phyloP scores from a whole-genome alignment of 2,797 vertebrate genomes.

The Characodon lateralis region DNA sequence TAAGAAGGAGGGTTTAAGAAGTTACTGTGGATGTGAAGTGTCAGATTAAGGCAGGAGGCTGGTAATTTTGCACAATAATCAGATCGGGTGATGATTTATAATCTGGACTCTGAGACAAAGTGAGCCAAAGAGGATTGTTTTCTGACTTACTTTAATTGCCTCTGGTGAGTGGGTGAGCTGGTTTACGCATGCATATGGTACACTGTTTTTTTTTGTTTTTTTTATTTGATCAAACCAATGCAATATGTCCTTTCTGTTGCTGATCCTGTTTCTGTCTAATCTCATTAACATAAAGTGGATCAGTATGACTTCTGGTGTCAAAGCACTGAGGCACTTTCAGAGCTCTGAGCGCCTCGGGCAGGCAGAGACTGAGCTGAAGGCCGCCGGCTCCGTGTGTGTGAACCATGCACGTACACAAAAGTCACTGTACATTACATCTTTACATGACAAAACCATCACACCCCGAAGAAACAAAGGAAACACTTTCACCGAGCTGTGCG shows the following conservation, averaged over 20 bases:
- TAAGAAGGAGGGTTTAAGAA: neutral
- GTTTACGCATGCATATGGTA: neutral
- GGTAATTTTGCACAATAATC: slow-evolving; percentile 51
- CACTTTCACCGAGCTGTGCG: slow-evolving; percentile 6
- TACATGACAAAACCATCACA: slow-evolving; percentile 25
- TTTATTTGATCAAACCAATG: slow-evolving; percentile 30
- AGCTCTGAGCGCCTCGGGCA: slow-evolving; percentile 17
- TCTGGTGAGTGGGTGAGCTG: slow-evolving; percentile 19
- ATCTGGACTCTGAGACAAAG: slow-evolving; percentile 37
- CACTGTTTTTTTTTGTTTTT: slow-evolving; percentile 7
- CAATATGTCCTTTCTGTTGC: slow-evolving; percentile 25
- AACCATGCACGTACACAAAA: neutral
- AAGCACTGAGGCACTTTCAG: slow-evolving; percentile 11
- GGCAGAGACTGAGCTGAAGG: slow-evolving; percentile 5
- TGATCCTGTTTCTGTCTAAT: slow-evolving; percentile 42
- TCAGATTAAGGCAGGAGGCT: slow-evolving; percentile 50
- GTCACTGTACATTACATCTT: slow-evolving; percentile 25
- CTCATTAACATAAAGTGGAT: slow-evolving; percentile 50
- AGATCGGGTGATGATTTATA: slow-evolving; percentile 48
- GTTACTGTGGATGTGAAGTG: slow-evolving; percentile 21
- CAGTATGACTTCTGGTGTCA: slow-evolving; percentile 38
- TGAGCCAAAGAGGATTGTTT: slow-evolving; percentile 22
- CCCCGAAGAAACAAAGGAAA: neutral
- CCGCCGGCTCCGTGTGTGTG: slow-evolving; percentile 12
- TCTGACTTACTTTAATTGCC: slow-evolving; percentile 20